These are phyloP conservation scores for Acleris sparsana DNA, from an alignment of 2,888 invertebrate genomes.

Conservation along the genomic window DNA sequence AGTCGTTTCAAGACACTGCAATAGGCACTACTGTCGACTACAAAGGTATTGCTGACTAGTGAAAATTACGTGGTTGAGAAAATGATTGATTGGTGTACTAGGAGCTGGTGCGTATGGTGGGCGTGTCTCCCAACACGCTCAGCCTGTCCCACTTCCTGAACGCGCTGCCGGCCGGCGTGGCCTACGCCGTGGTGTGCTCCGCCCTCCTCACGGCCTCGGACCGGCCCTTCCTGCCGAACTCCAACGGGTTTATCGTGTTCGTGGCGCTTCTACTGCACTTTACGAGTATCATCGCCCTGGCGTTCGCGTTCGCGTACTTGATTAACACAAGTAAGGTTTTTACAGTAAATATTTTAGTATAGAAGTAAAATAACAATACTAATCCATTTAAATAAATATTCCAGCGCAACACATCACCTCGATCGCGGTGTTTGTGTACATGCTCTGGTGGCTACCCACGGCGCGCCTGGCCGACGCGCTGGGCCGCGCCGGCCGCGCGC, in stretches of 20 bases:
- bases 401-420: conserved; percentile 3
- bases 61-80: too few relatives aligned
- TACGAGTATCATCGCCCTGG: conserved; percentile 83
- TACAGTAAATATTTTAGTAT: not conserved
- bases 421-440: conserved; percentile 47
- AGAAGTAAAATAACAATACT: too few relatives aligned
- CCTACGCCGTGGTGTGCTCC: conserved; percentile 72
- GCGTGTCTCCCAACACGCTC: conserved; percentile 85
- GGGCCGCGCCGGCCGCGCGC: conserved; percentile 30
- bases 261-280: conserved; percentile 85
- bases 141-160: conserved; percentile 88
- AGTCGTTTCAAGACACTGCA: too few relatives aligned
- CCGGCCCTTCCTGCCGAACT: conserved; percentile 76
- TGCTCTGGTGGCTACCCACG: conserved; percentile 47
- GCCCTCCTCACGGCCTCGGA: conserved; percentile 61
- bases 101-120: conserved; percentile 92
- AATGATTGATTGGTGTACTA: conserved; percentile 46
- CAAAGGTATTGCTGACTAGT: too few relatives aligned
- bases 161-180: conserved; percentile 80
- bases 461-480: conserved; percentile 19
- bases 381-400: too few relatives aligned
- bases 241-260: conserved; percentile 79
- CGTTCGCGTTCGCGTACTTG: conserved; percentile 85
- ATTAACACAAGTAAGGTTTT: conserved; percentile 83
- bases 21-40: too few relatives aligned